Base-by-base conservation (phyloP, 2,797 vertebrate species). In the Erithacus rubecula region DNA sequence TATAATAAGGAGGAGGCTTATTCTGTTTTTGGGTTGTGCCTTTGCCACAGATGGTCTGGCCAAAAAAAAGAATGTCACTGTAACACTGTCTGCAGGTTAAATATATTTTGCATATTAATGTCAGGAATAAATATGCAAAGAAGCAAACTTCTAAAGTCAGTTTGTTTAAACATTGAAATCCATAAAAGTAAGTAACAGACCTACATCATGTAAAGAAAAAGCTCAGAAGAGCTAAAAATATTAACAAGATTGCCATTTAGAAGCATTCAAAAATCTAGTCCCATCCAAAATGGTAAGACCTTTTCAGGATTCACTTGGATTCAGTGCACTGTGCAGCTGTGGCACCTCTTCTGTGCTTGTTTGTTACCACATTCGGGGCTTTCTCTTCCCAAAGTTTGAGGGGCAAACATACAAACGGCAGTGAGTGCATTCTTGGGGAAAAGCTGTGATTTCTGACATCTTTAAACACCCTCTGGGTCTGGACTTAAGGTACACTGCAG, bases 361-460 rank as follows among this genome's bases (percentile, higher is more conserved):
- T 72, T 51, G 27, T 74, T 65, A 30, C 49, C 11, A 1, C 0
- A 0, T 53, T 47, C 34, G 9, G 47, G 34, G 16, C 17, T 83
- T 53, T 75, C 32, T 80, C 24, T 16, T 94, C 29, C 15, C 22
- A 16, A 0, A 3, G 0, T 21, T 21, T 56, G 9, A 39, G 65
- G 27, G 63, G 11, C 67, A 76, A n/a, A 32, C 0, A 0, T 32
- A 41, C 19, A 44, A 24, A 51, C 26, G 34, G 30, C 7, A 9
- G 19, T 20, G 47, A 72, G 13, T 43, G 21, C 6, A 0, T 77
- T 47, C 52, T 59, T 44, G 44, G 49, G 70, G 56, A 67, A 63
- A 58, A 74, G 27, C 71, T 72, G 74, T 27, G 43, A 39, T 44
- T 83, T 56, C 39, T 11, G 1, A 11, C 20, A 6, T 60, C 5